phyloP scores from a whole-genome alignment of 2,113 vertebrate genomes.

The Triplophysa tibetana region DNA sequence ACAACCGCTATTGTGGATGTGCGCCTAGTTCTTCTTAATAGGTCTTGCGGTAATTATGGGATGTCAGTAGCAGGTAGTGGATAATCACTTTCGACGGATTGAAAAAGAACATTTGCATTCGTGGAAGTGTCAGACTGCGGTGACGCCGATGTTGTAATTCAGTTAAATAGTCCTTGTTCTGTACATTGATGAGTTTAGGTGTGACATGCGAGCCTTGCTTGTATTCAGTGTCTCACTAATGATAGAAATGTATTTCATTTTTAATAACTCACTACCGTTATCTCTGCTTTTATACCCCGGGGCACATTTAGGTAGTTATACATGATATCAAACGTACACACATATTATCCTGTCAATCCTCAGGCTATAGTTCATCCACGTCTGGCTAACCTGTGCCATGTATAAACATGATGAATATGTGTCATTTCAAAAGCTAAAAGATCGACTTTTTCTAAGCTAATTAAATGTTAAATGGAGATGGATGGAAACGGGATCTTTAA shows the following conservation, averaged over 20 bases:
- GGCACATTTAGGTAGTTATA: slow-evolving; percentile 28
- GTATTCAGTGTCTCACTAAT: not conserved
- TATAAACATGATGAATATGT: slow-evolving; percentile 37
- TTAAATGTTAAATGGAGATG: slow-evolving; percentile 30
- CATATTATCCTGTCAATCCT: slow-evolving; percentile 34
- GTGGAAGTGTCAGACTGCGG: slow-evolving; percentile 63
- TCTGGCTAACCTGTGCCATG: slow-evolving; percentile 38
- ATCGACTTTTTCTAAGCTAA: slow-evolving; percentile 38
- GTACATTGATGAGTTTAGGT: not conserved
- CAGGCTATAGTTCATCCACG: slow-evolving; percentile 28
- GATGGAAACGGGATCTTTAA: slow-evolving; percentile 23
- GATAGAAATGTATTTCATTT: not conserved
- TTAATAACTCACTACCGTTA: not conserved
- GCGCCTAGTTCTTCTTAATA: slow-evolving; percentile 66
- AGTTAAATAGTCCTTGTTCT: slow-evolving; percentile 32
- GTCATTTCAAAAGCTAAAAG: slow-evolving; percentile 41
- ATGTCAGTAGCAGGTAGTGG: slow-evolving; percentile 67
- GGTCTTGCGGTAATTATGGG: slow-evolving; percentile 73
- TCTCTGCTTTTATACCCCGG: not conserved
- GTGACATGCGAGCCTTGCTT: too few species aligned
- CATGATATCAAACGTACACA: slow-evolving; percentile 24
- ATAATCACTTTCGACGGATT: slow-evolving; percentile 73
- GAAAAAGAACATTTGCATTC: slow-evolving; percentile 68
- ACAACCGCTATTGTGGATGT: slow-evolving; percentile 31
- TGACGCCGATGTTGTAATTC: slow-evolving; percentile 60